phyloP scores from a whole-genome alignment of 2,113 vertebrate species.

The Seriola quinqueradiata region DNA sequence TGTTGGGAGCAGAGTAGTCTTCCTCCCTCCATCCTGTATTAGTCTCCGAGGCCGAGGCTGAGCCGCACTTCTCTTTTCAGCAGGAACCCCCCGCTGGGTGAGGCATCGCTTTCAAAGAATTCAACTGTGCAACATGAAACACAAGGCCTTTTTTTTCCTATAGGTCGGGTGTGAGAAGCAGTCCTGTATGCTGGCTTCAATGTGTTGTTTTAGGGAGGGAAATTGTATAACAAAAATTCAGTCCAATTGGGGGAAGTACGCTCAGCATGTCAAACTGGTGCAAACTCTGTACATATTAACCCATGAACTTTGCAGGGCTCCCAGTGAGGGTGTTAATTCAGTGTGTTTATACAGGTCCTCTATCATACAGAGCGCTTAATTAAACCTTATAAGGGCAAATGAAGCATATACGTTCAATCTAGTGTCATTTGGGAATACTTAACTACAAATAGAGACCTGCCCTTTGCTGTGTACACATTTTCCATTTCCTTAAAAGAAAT shows the following conservation, averaged over 20 bases:
- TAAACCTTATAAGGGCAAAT: constrained; percentile 57
- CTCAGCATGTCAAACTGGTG: constrained; percentile 20
- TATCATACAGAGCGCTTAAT: constrained; percentile 17
- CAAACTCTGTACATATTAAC: constrained; percentile 35
- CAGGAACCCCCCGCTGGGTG: constrained; percentile 79
- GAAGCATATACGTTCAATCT: neutral
- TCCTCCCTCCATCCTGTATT: constrained; percentile 70
- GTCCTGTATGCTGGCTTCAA: constrained; percentile 40
- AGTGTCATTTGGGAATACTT: constrained; percentile 20
- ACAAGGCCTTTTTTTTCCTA: constrained; percentile 43
- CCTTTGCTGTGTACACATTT: constrained; percentile 8
- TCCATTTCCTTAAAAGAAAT: constrained; percentile 33
- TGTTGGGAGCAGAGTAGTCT: constrained; percentile 57
- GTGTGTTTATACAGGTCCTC: neutral
- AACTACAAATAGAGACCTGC: constrained; percentile 33
- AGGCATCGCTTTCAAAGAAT: constrained; percentile 72
- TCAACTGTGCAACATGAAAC: constrained; percentile 57
- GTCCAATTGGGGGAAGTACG: constrained; percentile 12
- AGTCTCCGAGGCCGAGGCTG: constrained; percentile 42
- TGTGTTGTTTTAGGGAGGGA: constrained; percentile 36
- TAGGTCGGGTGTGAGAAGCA: constrained; percentile 64
- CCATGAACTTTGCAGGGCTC: constrained; percentile 39
- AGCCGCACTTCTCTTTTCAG: constrained; percentile 63
- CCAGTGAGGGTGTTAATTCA: neutral
- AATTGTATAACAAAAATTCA: constrained; percentile 32